Conservation (phyloP, 1,140 invertebrate species). For the Chionoecetes opilio region DNA sequence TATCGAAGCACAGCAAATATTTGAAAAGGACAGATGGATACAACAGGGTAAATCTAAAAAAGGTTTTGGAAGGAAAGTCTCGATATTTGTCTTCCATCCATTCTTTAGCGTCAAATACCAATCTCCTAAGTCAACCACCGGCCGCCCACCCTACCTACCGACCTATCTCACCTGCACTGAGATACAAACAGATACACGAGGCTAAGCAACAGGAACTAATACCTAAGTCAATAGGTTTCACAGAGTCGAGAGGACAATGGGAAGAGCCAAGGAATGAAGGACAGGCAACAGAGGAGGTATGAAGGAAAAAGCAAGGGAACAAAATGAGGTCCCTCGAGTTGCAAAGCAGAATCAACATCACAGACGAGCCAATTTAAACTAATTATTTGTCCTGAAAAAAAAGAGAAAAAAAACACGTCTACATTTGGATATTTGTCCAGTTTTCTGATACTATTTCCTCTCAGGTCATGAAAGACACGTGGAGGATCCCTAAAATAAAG, state of each 20-base stretch:
- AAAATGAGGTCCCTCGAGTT: too few species aligned
- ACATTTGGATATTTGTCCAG: not conserved
- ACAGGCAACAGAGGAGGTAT: not conserved
- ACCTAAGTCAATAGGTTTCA: too few species aligned
- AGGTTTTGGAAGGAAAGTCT: slow-evolving; percentile 6
- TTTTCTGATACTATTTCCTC: not conserved
- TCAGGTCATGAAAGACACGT: not conserved
- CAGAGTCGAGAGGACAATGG: too few species aligned
- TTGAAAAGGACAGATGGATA: not conserved
- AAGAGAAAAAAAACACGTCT: not conserved
- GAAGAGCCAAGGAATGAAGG: not conserved
- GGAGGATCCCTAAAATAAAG: not conserved
- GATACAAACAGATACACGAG: too few species aligned
- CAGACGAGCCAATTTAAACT: not conserved
- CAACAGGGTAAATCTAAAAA: not conserved
- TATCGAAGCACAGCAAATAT: slow-evolving; percentile 1
- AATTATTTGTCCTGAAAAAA: not conserved
- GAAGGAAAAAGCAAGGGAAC: not conserved
- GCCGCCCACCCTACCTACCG: not conserved
- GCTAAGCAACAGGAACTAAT: too few species aligned
- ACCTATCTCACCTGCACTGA: not conserved
- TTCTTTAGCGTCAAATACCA: slow-evolving; percentile 21
- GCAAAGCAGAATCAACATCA: not conserved
- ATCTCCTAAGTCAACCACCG: not conserved
- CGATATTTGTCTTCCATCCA: slow-evolving; percentile 9